phyloP scores from a whole-genome alignment of 2,797 vertebrate genomes.

The Trematomus bernacchii region DNA sequence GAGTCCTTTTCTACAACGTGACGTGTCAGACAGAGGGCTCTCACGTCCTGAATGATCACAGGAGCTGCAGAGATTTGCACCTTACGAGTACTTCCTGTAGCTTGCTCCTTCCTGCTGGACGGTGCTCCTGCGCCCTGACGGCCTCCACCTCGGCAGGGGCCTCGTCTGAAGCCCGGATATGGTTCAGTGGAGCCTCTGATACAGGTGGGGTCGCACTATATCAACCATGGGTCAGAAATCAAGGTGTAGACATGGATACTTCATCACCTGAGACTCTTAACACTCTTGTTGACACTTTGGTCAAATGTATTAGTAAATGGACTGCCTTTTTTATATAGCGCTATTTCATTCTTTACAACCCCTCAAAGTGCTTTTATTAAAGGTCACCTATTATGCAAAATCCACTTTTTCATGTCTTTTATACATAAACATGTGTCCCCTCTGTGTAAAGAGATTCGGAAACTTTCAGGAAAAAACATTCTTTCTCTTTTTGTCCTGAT shows the following conservation, averaged over 20 bases:
- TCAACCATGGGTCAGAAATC: background rate
- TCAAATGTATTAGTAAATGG: too few relatives aligned
- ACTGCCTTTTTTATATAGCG: too few relatives aligned
- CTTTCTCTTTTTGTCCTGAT: too few relatives aligned
- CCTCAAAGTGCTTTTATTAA: too few relatives aligned
- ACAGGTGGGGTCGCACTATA: conserved; percentile 41
- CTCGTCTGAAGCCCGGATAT: conserved; percentile 67
- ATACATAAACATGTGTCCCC: too few relatives aligned
- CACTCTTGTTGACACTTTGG: too few relatives aligned
- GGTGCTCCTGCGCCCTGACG: conserved; percentile 67
- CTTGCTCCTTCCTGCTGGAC: conserved; percentile 59
- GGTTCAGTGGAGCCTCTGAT: conserved; percentile 46
- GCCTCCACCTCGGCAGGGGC: conserved; percentile 75
- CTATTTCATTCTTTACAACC: too few relatives aligned
- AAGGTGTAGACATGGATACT: background rate
- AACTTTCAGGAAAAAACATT: too few relatives aligned
- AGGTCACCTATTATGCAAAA: too few relatives aligned
- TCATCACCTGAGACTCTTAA: background rate
- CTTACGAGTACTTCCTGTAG: conserved; percentile 54
- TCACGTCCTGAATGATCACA: background rate
- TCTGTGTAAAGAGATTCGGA: too few relatives aligned
- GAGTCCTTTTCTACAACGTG: conserved; percentile 69
- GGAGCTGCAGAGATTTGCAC: conserved; percentile 61
- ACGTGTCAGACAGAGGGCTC: conserved; percentile 40
- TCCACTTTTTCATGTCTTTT: too few relatives aligned